A percentile compares a stretch with the other conserved stretches of the same genome.
These are phyloP conservation scores for Stichopus chloronotus DNA, from an alignment of 35 echinoderm and acorn worm species.

Conservation along the genomic window DNA sequence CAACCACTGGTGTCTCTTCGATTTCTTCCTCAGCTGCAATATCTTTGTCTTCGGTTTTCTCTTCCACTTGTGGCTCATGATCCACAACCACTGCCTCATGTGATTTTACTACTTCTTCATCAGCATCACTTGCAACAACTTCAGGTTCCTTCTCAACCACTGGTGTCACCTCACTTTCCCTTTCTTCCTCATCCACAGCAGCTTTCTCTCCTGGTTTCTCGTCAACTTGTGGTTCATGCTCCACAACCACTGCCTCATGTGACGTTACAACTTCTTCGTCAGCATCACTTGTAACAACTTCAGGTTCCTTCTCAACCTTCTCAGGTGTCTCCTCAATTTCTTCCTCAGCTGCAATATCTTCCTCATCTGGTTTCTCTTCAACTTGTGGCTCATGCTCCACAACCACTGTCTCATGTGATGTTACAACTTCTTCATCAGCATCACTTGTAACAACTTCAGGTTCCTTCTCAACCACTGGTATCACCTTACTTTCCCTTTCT, in stretches of 20 bases:
- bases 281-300: too few relatives aligned
- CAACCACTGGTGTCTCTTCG: too few relatives aligned
- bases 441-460: neutral
- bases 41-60: too few relatives aligned
- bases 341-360: conserved; percentile 25
- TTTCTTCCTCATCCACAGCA: too few relatives aligned
- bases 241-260: conserved; percentile 3
- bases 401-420: neutral
- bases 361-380: neutral
- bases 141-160: too few relatives aligned
- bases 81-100: neutral
- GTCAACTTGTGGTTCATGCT: too few relatives aligned
- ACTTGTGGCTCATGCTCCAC: neutral
- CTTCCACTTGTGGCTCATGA: neutral
- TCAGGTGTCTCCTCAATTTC: too few relatives aligned
- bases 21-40: too few relatives aligned
- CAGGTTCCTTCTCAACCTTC: neutral
- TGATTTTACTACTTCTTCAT: neutral
- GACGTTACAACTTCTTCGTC: conserved; percentile 11
- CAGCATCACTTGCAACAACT: conserved; percentile 26
- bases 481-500: conserved; percentile 4
- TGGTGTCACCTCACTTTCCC: too few relatives aligned
- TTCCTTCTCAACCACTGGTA: neutral
- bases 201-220: too few relatives aligned
- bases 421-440: neutral